These are phyloP conservation scores for Isoperla grammatica DNA, from an alignment of 2,888 invertebrate species.

Conservation along the genomic window DNA sequence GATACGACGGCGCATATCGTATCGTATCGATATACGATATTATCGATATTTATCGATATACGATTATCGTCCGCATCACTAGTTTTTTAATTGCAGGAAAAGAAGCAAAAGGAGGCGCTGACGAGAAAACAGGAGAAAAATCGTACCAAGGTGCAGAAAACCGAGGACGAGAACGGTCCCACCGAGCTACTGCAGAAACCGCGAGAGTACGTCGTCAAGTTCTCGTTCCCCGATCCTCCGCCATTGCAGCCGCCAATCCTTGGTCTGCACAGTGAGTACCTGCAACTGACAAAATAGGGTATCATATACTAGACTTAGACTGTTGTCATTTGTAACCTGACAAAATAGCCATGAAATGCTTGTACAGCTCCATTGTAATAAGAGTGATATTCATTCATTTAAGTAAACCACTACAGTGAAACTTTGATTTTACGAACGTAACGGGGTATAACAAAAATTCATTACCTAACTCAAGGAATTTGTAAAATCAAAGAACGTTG, in stretches of 20 bases:
- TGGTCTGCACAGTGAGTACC: slow-evolving; percentile 74
- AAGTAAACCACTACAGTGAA: too few species aligned
- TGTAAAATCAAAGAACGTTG: too few species aligned
- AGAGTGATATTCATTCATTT: slow-evolving; percentile 15
- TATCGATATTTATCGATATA: too few species aligned
- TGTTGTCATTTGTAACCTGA: too few species aligned
- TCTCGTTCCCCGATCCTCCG: slow-evolving; percentile 94
- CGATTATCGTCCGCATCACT: too few species aligned
- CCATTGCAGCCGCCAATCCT: slow-evolving; percentile 95
- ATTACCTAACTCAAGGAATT: too few species aligned
- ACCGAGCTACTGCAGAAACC: slow-evolving; percentile 82
- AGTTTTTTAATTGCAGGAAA: slow-evolving; percentile 66
- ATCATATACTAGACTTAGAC: too few species aligned
- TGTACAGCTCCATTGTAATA: slow-evolving; percentile 6
- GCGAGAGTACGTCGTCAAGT: slow-evolving; percentile 95
- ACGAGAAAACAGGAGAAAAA: slow-evolving; percentile 93
- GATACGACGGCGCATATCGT: too few species aligned
- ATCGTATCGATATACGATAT: too few species aligned
- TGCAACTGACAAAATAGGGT: too few species aligned
- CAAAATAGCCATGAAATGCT: neutral
- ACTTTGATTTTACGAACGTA: too few species aligned
- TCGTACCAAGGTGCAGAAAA: slow-evolving; percentile 69
- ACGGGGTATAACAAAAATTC: too few species aligned
- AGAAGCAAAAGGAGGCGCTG: slow-evolving; percentile 85
- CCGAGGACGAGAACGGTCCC: slow-evolving; percentile 74